phyloP scores from a whole-genome alignment of 2,797 vertebrate genomes.

The Mormyrus proboscirostris region DNA sequence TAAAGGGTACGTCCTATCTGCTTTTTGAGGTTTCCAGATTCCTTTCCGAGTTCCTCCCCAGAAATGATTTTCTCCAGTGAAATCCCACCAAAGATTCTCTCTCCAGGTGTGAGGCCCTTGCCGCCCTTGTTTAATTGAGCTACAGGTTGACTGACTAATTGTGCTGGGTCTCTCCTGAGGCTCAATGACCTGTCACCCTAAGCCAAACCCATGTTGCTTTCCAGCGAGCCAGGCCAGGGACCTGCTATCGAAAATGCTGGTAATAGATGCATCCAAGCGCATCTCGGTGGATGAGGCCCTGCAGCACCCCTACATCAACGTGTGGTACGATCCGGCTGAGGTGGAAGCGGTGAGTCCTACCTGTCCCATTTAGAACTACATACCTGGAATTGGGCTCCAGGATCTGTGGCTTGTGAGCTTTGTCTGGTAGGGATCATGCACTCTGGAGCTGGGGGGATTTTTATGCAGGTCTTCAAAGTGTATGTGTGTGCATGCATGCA shows the following conservation, averaged over 20 bases:
- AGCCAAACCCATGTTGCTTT: constrained; percentile 28
- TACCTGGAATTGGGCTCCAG: background rate
- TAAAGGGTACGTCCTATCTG: constrained; percentile 74
- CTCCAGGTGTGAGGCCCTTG: background rate
- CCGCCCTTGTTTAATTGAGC: background rate
- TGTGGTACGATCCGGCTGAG: constrained; percentile 95
- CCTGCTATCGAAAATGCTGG: constrained; percentile 95
- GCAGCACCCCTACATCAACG: constrained; percentile 94
- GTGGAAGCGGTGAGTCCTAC: constrained; percentile 85
- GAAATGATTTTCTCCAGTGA: background rate
- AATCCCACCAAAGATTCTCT: background rate
- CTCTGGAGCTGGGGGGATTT: background rate
- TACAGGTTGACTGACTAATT: background rate
- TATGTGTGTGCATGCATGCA: background rate
- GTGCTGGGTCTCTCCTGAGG: background rate
- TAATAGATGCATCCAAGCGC: constrained; percentile 92
- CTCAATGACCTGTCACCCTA: background rate
- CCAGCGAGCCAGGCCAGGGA: constrained; percentile 95
- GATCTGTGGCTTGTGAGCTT: background rate
- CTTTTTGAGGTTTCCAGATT: background rate
- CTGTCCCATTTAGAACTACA: background rate
- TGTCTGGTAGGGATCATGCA: background rate
- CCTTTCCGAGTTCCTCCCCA: background rate
- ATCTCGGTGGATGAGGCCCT: constrained; percentile 95
- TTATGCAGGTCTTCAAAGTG: background rate